A percentile compares a stretch with the other conserved stretches of the same genome.
phyloP scores from a whole-genome alignment of 2,797 vertebrate genomes.

The Botia kubotai region DNA sequence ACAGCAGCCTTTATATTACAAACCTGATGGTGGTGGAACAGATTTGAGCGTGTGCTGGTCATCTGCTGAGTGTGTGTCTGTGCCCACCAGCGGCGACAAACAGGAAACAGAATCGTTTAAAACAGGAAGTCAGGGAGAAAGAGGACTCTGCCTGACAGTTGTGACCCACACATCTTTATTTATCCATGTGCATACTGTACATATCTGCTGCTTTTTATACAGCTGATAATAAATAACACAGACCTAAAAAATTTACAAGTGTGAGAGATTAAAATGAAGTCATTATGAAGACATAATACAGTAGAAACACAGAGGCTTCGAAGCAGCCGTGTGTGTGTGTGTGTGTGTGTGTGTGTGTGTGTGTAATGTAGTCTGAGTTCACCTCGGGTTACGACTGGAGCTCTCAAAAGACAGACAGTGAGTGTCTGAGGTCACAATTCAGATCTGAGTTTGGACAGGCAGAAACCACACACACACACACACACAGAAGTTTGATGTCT shows the following conservation, averaged over 20 bases:
- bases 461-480: slow-evolving; percentile 9
- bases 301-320: background rate
- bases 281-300: background rate
- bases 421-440: slow-evolving; percentile 36
- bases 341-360: slow-evolving; percentile 32
- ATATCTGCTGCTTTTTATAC: no score
- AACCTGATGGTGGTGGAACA: background rate
- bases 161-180: no score
- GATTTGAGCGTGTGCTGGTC: background rate
- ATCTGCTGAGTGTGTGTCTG: slow-evolving; percentile 1
- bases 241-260: no score
- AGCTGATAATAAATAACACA: no score
- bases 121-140: no score
- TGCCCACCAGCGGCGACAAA: background rate
- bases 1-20: slow-evolving; percentile 23
- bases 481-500: slow-evolving; percentile 21
- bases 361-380: slow-evolving; percentile 32
- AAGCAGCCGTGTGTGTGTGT: background rate
- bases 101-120: background rate
- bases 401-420: slow-evolving; percentile 17
- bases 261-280: no score
- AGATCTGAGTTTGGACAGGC: background rate
- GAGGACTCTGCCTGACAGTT: no score
- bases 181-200: no score
- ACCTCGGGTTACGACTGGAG: background rate